Base-by-base conservation (phyloP, 2,888 invertebrate genomes). In the Sesia bembeciformis region DNA sequence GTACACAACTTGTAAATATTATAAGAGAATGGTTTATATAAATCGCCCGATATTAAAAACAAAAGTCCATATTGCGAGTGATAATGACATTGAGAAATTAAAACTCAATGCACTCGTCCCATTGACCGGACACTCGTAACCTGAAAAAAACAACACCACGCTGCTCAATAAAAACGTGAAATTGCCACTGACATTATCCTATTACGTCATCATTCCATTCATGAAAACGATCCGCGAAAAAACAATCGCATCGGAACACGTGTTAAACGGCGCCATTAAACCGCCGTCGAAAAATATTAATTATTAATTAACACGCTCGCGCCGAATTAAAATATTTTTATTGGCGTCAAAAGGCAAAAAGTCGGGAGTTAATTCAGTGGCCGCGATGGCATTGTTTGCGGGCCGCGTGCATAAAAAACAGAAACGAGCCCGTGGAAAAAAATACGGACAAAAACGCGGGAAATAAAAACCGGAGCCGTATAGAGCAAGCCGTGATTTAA, bases 141-240 rank as follows among this genome's bases (percentile, higher is more conserved):
- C 63, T 62, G 71, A 83, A 77, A 87, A 86, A 78, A 81, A 67
- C 78, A 78, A 78, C 77, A 78, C 76, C 83, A 78, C 76, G 74
- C 74, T 68, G 68, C 72, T 83, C 84, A 87, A 88, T 88, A 88
- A 88, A 88, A 87, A 89, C 83, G 86, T 84, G 78, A 87, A 88
- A 88, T 85, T 79, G 77, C 80, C 81, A 78, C 81, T 84, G 85
- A 85, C 86, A 87, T 88, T 87, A 88, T 87, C 84, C 87, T 84
- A 89, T 87, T 87, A 88, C 88, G 87, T 88, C 88, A 88, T 86
- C 85, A 84, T 79, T 81, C 70, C 89, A 89, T 89, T 89, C 88
- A 88, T 86, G 83, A 82, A 81, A 84, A 81, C 83, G 84, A 78
- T 74, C 73, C 78, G 77, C 72, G 80, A 80, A 81, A 82, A 84